Percentiles rank a stretch among this genome's conserved stretches.
These are phyloP conservation scores for Kryptolebias marmoratus DNA, from an alignment of 2,113 vertebrate species.

Conservation along the genomic window DNA sequence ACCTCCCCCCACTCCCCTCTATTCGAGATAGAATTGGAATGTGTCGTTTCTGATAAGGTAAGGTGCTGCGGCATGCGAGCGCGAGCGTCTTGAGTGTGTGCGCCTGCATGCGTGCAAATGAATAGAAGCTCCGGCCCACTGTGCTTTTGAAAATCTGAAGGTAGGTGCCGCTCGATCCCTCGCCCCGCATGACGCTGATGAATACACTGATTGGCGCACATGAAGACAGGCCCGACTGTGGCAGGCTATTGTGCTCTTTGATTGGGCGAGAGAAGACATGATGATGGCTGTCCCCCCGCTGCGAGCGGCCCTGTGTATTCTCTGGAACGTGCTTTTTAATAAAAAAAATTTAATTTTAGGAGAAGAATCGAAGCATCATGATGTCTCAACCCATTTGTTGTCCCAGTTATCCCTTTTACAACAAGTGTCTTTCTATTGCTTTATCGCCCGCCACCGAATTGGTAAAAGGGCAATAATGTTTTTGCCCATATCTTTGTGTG, in stretches of 20 bases:
- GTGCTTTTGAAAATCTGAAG: conserved; percentile 60
- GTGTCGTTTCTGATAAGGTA: conserved; percentile 62
- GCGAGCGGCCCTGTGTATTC: conserved; percentile 35
- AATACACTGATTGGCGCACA: conserved; percentile 74
- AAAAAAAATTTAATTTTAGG: conserved; percentile 30
- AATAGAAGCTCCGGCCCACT: conserved; percentile 24
- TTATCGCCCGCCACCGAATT: background rate
- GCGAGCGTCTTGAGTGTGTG: background rate
- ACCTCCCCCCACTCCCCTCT: too few species aligned
- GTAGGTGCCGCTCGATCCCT: conserved; percentile 65
- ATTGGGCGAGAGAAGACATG: conserved; percentile 67
- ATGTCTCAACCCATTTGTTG: conserved; percentile 50
- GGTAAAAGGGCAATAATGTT: too few species aligned
- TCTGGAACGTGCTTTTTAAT: conserved; percentile 48
- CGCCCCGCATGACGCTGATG: conserved; percentile 75
- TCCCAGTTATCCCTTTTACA: conserved; percentile 24
- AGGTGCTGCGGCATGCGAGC: conserved; percentile 52
- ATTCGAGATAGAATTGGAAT: conserved; percentile 45
- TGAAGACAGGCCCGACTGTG: conserved; percentile 48
- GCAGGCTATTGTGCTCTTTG: conserved; percentile 69
- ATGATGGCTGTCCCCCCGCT: conserved; percentile 51
- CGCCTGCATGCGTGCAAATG: conserved; percentile 45
- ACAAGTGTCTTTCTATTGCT: conserved; percentile 33
- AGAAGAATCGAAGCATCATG: conserved; percentile 48
- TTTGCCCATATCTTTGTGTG: too few species aligned